Conservation (phyloP, 2,113 vertebrate species). For the Oreotrochilus melanogaster region DNA sequence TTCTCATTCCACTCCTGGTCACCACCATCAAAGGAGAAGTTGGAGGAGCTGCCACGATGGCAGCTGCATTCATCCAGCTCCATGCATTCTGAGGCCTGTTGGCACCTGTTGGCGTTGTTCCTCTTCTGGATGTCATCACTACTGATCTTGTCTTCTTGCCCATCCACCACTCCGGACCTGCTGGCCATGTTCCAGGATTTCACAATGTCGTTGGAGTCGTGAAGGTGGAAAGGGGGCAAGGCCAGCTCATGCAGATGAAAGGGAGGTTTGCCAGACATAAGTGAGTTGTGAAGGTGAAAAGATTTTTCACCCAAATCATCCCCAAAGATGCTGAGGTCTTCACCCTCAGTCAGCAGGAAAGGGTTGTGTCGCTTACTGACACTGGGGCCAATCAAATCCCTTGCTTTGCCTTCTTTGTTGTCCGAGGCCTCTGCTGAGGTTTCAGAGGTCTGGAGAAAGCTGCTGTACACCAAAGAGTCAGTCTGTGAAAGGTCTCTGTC, state of each 20-base stretch:
- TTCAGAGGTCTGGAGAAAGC: slow-evolving; percentile 85
- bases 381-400: slow-evolving; percentile 69
- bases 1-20: slow-evolving; percentile 92
- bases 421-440: slow-evolving; percentile 51
- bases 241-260: slow-evolving; percentile 86
- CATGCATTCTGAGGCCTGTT: slow-evolving; percentile 65
- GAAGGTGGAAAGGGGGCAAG: slow-evolving; percentile 82
- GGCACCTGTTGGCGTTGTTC: slow-evolving; percentile 37
- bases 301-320: slow-evolving; percentile 78
- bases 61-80: slow-evolving; percentile 83
- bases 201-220: slow-evolving; percentile 70
- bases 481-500: slow-evolving; percentile 89
- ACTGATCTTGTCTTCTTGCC: slow-evolving; percentile 78
- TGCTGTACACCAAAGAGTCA: slow-evolving; percentile 90
- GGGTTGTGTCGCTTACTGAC: slow-evolving; percentile 85
- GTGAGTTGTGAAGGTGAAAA: slow-evolving; percentile 88
- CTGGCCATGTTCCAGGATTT: slow-evolving; percentile 75
- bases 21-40: slow-evolving; percentile 87
- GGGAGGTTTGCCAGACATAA: slow-evolving; percentile 68
- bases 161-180: slow-evolving; percentile 74
- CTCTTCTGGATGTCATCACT: slow-evolving; percentile 44
- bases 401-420: slow-evolving; percentile 46
- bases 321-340: slow-evolving; percentile 76
- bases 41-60: slow-evolving; percentile 75
- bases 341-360: slow-evolving; percentile 85